phyloP scores from a whole-genome alignment of 2,797 vertebrate species.

The Poeciliopsis infans region DNA sequence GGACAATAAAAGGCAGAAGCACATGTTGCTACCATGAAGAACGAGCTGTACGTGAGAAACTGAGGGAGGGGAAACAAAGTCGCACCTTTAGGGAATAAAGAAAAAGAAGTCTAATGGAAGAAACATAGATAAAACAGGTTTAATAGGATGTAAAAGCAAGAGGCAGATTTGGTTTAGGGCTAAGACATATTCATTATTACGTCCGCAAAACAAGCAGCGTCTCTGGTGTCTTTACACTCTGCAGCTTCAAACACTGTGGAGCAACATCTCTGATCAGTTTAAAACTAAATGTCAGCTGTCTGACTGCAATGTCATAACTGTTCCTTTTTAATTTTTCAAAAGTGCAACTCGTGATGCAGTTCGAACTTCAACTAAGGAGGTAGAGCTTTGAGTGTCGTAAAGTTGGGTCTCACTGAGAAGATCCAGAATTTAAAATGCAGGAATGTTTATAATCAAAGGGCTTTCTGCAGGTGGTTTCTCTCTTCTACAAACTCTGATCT shows the following conservation, averaged over 20 bases:
- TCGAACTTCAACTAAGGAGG: slow-evolving; percentile 12
- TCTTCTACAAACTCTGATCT: slow-evolving; percentile 19
- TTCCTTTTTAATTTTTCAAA: slow-evolving; percentile 25
- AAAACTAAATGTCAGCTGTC: slow-evolving; percentile 18
- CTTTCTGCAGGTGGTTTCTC: slow-evolving; percentile 30
- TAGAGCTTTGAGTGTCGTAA: slow-evolving; percentile 23
- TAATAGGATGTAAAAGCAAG: slow-evolving; percentile 3
- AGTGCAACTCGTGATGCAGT: slow-evolving; percentile 27
- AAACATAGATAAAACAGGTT: slow-evolving; percentile 17
- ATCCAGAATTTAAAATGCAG: slow-evolving; percentile 19
- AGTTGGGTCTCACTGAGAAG: slow-evolving; percentile 17
- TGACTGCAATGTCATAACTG: slow-evolving; percentile 34
- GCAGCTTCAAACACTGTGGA: slow-evolving; percentile 41
- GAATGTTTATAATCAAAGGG: slow-evolving; percentile 40
- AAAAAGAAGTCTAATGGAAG: slow-evolving; percentile 45
- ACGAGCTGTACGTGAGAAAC: slow-evolving; percentile 43
- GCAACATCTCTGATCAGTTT: slow-evolving; percentile 31
- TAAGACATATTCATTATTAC: slow-evolving; percentile 38
- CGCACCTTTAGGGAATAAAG: slow-evolving; percentile 35
- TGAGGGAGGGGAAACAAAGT: slow-evolving; percentile 37
- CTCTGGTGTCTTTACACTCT: slow-evolving; percentile 28
- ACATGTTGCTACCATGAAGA: neutral
- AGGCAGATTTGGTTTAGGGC: slow-evolving; percentile 14
- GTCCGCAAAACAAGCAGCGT: slow-evolving; percentile 21
- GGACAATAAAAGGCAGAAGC: neutral